Evolutionary conservation across 2,113 vertebrate genomes (phyloP), one percentile per base, ranked within the genome.

Genomic region (Xenopus borealis): DNA sequence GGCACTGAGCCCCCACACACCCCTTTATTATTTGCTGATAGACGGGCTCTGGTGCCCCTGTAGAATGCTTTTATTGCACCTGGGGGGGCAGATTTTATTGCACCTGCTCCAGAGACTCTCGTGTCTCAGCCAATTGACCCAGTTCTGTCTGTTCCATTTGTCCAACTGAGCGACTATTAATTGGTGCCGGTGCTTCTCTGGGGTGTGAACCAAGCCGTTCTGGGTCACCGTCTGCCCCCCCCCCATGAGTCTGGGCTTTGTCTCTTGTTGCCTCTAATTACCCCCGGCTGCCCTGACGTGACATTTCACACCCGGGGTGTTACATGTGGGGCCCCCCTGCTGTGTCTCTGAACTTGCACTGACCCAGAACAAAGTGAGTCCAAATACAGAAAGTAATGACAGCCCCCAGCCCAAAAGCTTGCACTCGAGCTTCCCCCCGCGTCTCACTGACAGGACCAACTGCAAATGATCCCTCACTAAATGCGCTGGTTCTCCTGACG

Each of bases 291-390:
- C 72, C 20, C 64, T 70, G 79, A 85, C 75, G 79, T 78, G 78
- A 65, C 69, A 78, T 84, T 88, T 89, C 87, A 86, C 86, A 87
- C 87, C 82, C 82, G 69, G 81, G 1, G 62, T 63, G 79, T 81
- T 81, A 83, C 79, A 62, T 59, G 30, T n/a, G 53, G 71, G 33
- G 7, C 20, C 71, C 52, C 33, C 65, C 33, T 47, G 61, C 23
- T 87, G 81, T 75, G 84, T 83, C 88, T 84, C 79, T 79, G 80
- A 81, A 78, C 71, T 69, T 58, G 58, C 79, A 83, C 78, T 81
- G 80, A 88, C 84, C 83, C 83, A 81, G 72, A 75, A 79, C 74
- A 82, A 83, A 81, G 13, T 75, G 8, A 40, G 33, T 6, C 23
- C 52, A 55, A 33, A 44, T 12, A 17, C 33, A 27, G n/a, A 44